Evolutionary conservation across 2,113 vertebrate species (phyloP).

Genomic region (Podarcis cretensis): DNA sequence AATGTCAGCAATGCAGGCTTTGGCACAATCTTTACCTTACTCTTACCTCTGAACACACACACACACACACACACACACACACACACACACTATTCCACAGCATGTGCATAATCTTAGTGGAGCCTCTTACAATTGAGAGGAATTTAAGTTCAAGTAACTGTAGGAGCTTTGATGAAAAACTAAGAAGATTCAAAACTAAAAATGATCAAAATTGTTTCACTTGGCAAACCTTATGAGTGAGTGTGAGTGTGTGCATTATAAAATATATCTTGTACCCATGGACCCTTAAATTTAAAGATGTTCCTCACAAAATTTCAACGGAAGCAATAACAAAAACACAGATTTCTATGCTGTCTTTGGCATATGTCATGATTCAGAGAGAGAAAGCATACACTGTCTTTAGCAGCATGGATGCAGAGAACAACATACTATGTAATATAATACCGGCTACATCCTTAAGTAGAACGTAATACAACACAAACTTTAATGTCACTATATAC

Average conservation of each 20-base stretch:
- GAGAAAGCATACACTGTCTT: conserved; percentile 39
- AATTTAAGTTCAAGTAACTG: not conserved
- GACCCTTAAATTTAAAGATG: conserved; percentile 59
- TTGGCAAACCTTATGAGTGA: conserved; percentile 46
- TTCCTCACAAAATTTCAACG: conserved; percentile 65
- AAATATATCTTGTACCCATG: conserved; percentile 56
- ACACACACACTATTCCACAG: not conserved
- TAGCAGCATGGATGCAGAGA: conserved; percentile 62
- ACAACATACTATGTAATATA: conserved; percentile 59
- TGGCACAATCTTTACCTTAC: not conserved
- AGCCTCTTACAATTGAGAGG: not conserved
- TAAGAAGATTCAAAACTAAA: not conserved
- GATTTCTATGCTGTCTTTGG: conserved; percentile 73
- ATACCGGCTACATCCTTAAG: conserved; percentile 65
- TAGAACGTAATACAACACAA: conserved; percentile 78
- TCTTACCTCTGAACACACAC: not conserved
- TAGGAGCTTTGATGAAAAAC: not conserved
- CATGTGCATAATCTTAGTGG: not conserved
- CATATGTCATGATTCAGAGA: conserved; percentile 64
- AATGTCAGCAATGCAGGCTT: not conserved
- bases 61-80: not conserved
- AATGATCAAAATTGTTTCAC: conserved; percentile 61
- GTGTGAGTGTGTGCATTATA: too few species aligned
- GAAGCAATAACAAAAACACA: conserved; percentile 65
- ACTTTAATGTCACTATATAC: conserved; percentile 94